Evolutionary conservation across 2,113 vertebrate genomes (phyloP).

Genomic region (Montifringilla adamsi): DNA sequence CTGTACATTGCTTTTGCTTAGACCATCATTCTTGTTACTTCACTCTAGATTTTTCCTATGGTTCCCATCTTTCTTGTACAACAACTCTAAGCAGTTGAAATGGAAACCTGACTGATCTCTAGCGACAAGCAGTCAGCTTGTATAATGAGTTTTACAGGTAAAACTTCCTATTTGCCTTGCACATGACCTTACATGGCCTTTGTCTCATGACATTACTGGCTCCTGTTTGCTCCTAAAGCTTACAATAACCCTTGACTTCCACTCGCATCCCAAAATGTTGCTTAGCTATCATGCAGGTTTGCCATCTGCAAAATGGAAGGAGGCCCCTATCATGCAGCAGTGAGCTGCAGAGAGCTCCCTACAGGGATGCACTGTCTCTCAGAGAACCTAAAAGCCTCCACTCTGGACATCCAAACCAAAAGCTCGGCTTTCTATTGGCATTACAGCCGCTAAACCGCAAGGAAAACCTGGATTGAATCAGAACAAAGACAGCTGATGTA

Average conservation of each 20-base stretch:
- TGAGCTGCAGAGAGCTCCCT: background rate
- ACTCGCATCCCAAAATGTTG: background rate
- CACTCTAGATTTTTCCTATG: background rate
- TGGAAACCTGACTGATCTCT: background rate
- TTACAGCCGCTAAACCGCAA: background rate
- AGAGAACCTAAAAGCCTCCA: background rate
- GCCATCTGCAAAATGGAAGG: background rate
- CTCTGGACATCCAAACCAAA: background rate
- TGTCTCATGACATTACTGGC: background rate
- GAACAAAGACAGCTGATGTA: background rate
- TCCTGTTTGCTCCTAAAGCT: background rate
- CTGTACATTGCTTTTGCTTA: rapidly evolving
- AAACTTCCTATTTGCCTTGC: background rate
- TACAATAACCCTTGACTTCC: background rate
- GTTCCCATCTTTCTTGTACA: background rate
- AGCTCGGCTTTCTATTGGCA: background rate
- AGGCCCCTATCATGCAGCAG: background rate
- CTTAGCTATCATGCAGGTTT: background rate
- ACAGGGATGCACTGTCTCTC: background rate
- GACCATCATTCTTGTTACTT: background rate
- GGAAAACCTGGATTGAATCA: background rate
- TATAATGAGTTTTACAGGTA: background rate
- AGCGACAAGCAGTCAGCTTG: background rate
- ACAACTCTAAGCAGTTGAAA: background rate
- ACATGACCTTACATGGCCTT: background rate